Evolutionary conservation across 2,797 vertebrate genomes (phyloP).

Genomic region (Miichthys miiuy): DNA sequence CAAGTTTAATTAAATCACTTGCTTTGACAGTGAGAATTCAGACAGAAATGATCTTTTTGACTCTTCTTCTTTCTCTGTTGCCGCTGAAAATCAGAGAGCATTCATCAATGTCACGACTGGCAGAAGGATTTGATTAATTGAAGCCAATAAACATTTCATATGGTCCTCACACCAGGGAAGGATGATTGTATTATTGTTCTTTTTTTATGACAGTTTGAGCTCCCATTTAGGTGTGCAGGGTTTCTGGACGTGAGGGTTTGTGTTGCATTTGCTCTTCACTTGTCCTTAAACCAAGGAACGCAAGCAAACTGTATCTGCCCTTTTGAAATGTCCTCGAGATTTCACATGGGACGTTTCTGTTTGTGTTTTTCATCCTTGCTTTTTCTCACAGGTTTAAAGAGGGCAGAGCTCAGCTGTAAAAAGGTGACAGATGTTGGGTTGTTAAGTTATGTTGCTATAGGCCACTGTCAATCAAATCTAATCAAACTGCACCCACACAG

Average conservation of each 20-base stretch:
- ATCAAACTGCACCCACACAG: no score
- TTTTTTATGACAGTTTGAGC: conserved; percentile 18
- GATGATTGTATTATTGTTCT: conserved; percentile 1
- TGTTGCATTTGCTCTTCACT: not conserved
- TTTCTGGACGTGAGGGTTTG: not conserved
- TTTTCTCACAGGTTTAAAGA: no score
- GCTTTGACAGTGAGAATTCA: not conserved
- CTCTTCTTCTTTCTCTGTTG: not conserved
- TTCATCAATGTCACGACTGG: conserved; percentile 18
- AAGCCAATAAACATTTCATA: conserved; percentile 1
- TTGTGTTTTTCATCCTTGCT: no score
- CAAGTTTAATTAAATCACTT: not conserved
- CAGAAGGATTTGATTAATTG: conserved; percentile 26
- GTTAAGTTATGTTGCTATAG: no score
- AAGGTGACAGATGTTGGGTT: no score
- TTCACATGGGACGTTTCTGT: no score
- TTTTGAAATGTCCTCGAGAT: not conserved
- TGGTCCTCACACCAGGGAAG: not conserved
- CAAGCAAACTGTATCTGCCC: not conserved
- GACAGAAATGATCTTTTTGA: not conserved
- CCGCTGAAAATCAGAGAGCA: not conserved
- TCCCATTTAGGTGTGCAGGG: conserved; percentile 2
- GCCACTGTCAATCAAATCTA: no score
- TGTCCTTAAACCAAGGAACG: not conserved
- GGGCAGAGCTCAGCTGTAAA: no score